phyloP scores from a whole-genome alignment of 2,797 vertebrate genomes.

The Pangasius mekongensis region DNA sequence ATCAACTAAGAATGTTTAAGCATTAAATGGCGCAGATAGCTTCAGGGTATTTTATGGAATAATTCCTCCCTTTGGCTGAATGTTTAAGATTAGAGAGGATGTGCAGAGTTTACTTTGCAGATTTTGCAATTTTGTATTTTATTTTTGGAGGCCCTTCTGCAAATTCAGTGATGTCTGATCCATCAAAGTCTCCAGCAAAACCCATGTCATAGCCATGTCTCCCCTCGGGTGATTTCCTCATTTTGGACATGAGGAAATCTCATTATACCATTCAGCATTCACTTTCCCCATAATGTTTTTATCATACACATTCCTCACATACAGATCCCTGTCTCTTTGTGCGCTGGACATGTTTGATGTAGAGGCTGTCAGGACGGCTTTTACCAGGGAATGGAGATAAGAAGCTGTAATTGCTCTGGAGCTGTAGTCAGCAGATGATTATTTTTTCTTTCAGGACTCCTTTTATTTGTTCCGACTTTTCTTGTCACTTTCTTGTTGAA shows the following conservation, averaged over 20 bases:
- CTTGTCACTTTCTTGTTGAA: conserved; percentile 26
- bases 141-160: conserved; percentile 37
- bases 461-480: conserved; percentile 33
- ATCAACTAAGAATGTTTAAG: conserved; percentile 14
- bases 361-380: conserved; percentile 36
- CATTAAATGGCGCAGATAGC: conserved; percentile 30
- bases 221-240: conserved; percentile 41
- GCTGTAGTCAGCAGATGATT: conserved; percentile 31
- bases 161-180: conserved; percentile 45
- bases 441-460: conserved; percentile 19
- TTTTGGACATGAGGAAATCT: conserved; percentile 54
- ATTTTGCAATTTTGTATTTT: conserved; percentile 26
- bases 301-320: conserved; percentile 47
- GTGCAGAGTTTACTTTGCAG: conserved; percentile 37
- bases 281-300: conserved; percentile 52
- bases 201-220: conserved; percentile 20
- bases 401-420: conserved; percentile 25
- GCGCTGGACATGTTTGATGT: conserved; percentile 25
- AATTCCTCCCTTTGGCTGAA: conserved; percentile 35
- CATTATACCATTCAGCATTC: conserved; percentile 46
- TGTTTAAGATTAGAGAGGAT: conserved; percentile 43
- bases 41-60: conserved; percentile 37
- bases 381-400: conserved; percentile 41
- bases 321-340: conserved; percentile 35
- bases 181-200: conserved; percentile 43